phyloP scores from a whole-genome alignment of 2,113 vertebrate species.

The Crotalus tigris region DNA sequence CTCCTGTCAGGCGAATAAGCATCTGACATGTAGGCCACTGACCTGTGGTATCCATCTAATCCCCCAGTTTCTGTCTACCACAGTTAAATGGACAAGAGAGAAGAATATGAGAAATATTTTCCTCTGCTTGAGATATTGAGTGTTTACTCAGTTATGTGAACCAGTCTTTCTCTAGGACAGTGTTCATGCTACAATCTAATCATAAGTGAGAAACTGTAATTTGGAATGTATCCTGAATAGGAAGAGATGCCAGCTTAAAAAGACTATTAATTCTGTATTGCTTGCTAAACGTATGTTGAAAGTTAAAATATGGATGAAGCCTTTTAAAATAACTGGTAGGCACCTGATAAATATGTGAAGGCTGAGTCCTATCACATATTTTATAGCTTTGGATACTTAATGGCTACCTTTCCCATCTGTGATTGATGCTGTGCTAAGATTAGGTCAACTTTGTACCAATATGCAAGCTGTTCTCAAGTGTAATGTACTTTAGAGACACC shows the following conservation, averaged over 20 bases:
- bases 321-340: neutral
- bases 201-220: neutral
- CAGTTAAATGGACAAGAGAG: neutral
- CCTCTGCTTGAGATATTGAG: neutral
- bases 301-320: neutral
- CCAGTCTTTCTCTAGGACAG: neutral
- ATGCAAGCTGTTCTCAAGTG: constrained; percentile 48
- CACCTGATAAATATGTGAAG: constrained; percentile 31
- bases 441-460: constrained; percentile 50
- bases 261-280: neutral
- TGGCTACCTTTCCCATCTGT: constrained; percentile 27
- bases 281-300: neutral
- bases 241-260: neutral
- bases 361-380: constrained; percentile 38
- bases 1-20: neutral
- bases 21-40: neutral
- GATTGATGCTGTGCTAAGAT: constrained; percentile 51
- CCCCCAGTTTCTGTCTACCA: neutral
- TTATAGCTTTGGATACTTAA: constrained; percentile 28
- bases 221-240: neutral
- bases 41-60: neutral
- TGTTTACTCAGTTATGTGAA: neutral
- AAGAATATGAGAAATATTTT: neutral
- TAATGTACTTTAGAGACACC: constrained; percentile 53
- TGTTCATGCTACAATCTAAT: neutral